phyloP scores from a whole-genome alignment of 2,888 invertebrate genomes.

The Seladonia tumulorum region DNA sequence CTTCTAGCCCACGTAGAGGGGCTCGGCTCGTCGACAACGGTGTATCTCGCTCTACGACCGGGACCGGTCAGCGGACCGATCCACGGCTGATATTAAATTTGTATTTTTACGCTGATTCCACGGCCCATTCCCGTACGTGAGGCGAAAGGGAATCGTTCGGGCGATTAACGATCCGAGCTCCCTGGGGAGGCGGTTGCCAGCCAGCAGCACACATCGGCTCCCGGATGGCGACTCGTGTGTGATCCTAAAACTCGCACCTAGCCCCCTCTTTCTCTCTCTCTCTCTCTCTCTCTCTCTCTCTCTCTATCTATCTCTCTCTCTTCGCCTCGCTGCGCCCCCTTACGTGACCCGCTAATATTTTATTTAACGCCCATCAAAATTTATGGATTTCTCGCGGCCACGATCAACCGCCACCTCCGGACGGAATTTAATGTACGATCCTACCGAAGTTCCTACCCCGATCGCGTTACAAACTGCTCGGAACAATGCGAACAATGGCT shows the following conservation, averaged over 20 bases:
- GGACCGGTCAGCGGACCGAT: constrained; percentile 44
- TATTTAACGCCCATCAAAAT: constrained; percentile 83
- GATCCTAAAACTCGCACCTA: constrained; percentile 60
- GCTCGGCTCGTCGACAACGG: constrained; percentile 44
- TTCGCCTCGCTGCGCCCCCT: constrained; percentile 24
- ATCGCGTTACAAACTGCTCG: not conserved
- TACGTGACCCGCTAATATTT: constrained; percentile 74
- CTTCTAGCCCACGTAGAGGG: constrained; percentile 20
- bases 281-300: constrained; percentile 45
- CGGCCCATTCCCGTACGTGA: constrained; percentile 85
- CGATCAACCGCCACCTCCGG: constrained; percentile 18
- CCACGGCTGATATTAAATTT: constrained; percentile 86
- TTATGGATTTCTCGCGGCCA: constrained; percentile 76
- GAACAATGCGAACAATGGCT: constrained; percentile 17
- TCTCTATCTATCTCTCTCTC: constrained; percentile 45
- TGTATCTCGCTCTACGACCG: constrained; percentile 45
- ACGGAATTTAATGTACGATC: constrained; percentile 38
- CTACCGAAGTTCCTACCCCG: not conserved
- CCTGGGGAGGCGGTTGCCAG: constrained; percentile 73
- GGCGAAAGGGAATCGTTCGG: constrained; percentile 85
- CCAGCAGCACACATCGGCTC: constrained; percentile 31
- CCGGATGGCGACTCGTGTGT: constrained; percentile 54
- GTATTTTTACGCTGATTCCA: constrained; percentile 88
- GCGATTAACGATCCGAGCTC: constrained; percentile 86
- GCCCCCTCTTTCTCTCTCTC: constrained; percentile 26